phyloP scores from a whole-genome alignment of 1,140 invertebrate genomes.

The Heliconius nattereri region DNA sequence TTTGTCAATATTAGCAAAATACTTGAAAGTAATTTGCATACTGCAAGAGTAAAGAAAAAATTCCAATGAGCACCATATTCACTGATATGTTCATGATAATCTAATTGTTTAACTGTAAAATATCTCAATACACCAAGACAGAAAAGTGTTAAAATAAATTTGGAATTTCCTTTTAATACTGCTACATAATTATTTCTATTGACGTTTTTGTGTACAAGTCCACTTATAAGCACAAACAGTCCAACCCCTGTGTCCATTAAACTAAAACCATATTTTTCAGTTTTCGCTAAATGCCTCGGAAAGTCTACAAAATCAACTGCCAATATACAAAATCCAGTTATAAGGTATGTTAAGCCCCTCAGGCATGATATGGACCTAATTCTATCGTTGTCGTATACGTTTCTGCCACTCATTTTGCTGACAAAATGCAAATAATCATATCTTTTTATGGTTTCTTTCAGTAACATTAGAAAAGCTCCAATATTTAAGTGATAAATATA shows the following conservation, averaged over 20 bases:
- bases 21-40: slow-evolving; percentile 88
- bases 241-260: slow-evolving; percentile 98
- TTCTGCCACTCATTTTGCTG: slow-evolving; percentile 22
- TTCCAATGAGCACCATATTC: slow-evolving; percentile 99
- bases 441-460: slow-evolving; percentile 51
- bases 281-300: slow-evolving; percentile 92
- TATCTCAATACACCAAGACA: slow-evolving; percentile 88
- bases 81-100: slow-evolving; percentile 92
- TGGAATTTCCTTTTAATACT: slow-evolving; percentile 59
- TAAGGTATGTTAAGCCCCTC: slow-evolving; percentile 86
- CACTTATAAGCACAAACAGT: slow-evolving; percentile 93
- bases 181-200: slow-evolving; percentile 53
- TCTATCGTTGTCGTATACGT: slow-evolving; percentile 56
- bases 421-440: not conserved
- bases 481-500: slow-evolving; percentile 54
- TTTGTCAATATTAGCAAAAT: slow-evolving; percentile 80
- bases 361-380: slow-evolving; percentile 85
- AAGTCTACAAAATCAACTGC: slow-evolving; percentile 96
- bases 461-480: slow-evolving; percentile 48
- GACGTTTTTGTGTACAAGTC: slow-evolving; percentile 84
- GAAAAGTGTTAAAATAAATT: slow-evolving; percentile 81
- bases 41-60: slow-evolving; percentile 95
- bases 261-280: slow-evolving; percentile 92
- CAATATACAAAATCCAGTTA: slow-evolving; percentile 92
- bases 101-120: slow-evolving; percentile 83